Evolutionary conservation across 2,113 vertebrate genomes (phyloP).

Genomic region (Bubalus kerabau): DNA sequence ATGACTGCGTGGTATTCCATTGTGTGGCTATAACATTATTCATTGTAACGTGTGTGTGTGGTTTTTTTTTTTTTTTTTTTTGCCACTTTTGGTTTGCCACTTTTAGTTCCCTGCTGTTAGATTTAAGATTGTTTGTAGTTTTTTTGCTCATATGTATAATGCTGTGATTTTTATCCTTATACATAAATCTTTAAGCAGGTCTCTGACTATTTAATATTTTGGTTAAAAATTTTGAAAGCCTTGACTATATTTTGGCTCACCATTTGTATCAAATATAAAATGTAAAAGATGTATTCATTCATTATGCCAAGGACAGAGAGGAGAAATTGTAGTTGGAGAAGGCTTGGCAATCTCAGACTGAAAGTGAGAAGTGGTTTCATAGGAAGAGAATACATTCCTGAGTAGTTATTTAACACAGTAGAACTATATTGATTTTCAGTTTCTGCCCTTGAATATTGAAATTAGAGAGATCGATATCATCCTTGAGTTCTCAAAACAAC

Average conservation of each 20-base stretch:
- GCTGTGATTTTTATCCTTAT: background rate
- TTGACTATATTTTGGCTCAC: background rate
- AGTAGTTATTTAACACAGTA: background rate
- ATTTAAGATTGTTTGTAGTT: background rate
- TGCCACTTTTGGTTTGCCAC: too few species aligned
- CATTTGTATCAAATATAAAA: background rate
- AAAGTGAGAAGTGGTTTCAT: background rate
- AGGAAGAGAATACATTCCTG: background rate
- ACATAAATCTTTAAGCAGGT: background rate
- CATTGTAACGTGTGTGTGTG: background rate
- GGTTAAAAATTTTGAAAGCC: background rate
- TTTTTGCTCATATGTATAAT: background rate
- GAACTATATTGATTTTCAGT: slow-evolving; percentile 42
- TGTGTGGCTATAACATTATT: background rate
- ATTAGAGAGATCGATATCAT: slow-evolving; percentile 46
- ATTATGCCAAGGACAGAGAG: background rate
- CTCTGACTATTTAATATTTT: slow-evolving; percentile 35
- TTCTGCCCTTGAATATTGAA: slow-evolving; percentile 29
- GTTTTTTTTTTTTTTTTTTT: too few species aligned
- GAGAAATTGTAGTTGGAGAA: background rate
- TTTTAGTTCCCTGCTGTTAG: background rate
- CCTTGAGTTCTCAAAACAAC: slow-evolving; percentile 37
- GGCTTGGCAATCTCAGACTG: background rate
- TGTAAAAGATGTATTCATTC: background rate
- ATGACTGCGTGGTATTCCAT: background rate